Conservation (phyloP, 2,113 vertebrate genomes). For the Nycticryphes semicollaris region DNA sequence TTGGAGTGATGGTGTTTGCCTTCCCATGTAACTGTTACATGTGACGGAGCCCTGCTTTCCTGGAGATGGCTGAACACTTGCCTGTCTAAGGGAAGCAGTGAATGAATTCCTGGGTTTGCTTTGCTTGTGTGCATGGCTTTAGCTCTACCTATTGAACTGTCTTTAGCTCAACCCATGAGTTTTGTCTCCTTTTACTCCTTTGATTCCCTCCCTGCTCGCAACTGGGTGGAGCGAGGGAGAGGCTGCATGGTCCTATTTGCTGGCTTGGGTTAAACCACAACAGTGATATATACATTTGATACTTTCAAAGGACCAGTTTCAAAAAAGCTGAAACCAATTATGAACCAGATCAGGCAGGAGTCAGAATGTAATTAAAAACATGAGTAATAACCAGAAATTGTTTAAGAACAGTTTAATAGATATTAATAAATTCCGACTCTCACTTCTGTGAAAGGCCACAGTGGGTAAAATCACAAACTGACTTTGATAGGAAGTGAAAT, state of each 20-base stretch:
- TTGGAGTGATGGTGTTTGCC: not conserved
- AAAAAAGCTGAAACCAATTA: slow-evolving; percentile 22
- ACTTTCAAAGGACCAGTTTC: not conserved
- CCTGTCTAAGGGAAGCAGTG: not conserved
- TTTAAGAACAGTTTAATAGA: not conserved
- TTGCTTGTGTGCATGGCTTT: not conserved
- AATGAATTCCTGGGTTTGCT: not conserved
- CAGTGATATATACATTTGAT: not conserved
- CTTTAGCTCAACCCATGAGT: not conserved
- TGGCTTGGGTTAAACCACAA: not conserved
- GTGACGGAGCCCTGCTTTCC: not conserved
- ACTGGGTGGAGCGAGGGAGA: not conserved
- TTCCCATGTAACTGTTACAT: not conserved
- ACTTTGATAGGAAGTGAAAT: not conserved
- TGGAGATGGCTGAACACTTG: not conserved
- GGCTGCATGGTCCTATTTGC: not conserved
- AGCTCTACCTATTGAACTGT: not conserved
- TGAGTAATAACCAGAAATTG: not conserved
- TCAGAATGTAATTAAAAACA: slow-evolving; percentile 16
- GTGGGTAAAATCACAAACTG: not conserved
- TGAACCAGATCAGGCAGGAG: not conserved
- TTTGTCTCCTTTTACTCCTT: not conserved
- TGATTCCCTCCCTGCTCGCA: not conserved
- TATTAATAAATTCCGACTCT: not conserved
- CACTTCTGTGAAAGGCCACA: not conserved